Percentiles rank a stretch among this genome's conserved stretches.
These are phyloP conservation scores for Macropis europaea DNA, from an alignment of 2,888 invertebrate genomes.

Conservation along the genomic window DNA sequence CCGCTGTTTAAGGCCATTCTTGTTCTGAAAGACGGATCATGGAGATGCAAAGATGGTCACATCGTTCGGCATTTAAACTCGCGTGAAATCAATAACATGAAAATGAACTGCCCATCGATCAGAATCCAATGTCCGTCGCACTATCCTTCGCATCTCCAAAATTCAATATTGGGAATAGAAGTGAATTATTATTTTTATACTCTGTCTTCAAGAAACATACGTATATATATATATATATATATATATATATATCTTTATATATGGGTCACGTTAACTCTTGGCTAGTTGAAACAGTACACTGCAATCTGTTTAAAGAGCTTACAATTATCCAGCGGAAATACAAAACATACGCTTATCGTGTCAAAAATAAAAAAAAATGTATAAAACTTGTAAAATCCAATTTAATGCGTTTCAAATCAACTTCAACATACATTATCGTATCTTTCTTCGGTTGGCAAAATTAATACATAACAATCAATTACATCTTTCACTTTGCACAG, in stretches of 20 bases:
- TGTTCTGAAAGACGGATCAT: slow-evolving; percentile 52
- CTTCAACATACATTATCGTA: slow-evolving; percentile 18
- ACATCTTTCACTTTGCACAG: slow-evolving; percentile 31
- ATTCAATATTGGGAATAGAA: slow-evolving; percentile 36
- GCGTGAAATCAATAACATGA: not conserved
- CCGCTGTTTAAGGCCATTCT: slow-evolving; percentile 58
- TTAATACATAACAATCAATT: slow-evolving; percentile 15
- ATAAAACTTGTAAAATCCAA: slow-evolving; percentile 29
- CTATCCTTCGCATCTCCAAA: slow-evolving; percentile 45
- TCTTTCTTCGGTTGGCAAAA: not conserved
- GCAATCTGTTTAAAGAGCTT: not conserved
- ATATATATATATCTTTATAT: too few relatives aligned
- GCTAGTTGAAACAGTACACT: not conserved
- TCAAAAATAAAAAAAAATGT: not conserved
- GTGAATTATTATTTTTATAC: slow-evolving; percentile 18
- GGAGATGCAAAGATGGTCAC: slow-evolving; percentile 40
- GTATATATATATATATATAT: too few relatives aligned
- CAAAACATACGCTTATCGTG: not conserved
- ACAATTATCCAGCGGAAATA: slow-evolving; percentile 1
- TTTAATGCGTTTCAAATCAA: slow-evolving; percentile 20
- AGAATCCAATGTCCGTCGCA: slow-evolving; percentile 3
- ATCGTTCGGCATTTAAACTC: not conserved
- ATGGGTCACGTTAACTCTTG: not conserved
- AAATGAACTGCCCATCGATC: not conserved
- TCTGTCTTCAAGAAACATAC: slow-evolving; percentile 12